phyloP scores from a whole-genome alignment of 2,113 vertebrate species.

The Nymphicus hollandicus region DNA sequence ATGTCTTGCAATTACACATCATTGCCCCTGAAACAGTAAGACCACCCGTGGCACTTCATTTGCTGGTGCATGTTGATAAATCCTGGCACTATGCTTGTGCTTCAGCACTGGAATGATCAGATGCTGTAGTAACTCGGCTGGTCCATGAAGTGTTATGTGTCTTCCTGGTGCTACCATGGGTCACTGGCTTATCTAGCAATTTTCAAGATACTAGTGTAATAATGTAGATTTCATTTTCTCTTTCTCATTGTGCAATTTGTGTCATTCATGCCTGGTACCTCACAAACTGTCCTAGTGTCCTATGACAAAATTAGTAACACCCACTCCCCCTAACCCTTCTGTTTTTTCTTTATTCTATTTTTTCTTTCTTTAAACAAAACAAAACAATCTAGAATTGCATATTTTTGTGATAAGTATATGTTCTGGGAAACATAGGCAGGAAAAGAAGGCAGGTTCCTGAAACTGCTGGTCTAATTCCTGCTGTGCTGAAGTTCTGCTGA shows the following conservation, averaged over 20 bases:
- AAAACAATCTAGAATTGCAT: not conserved
- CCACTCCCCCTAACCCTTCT: not conserved
- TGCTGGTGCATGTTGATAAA: fast-evolving
- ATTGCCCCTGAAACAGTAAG: not conserved
- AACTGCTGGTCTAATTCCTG: not conserved
- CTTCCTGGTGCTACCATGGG: not conserved
- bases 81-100: fast-evolving
- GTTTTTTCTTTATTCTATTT: too few relatives aligned
- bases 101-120: not conserved
- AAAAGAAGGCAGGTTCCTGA: not conserved
- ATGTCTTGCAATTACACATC: not conserved
- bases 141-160: not conserved
- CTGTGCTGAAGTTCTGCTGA: not conserved
- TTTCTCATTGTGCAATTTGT: not conserved
- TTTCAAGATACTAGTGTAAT: not conserved
- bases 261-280: not conserved
- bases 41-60: fast-evolving
- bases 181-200: not conserved
- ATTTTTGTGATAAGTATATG: not conserved
- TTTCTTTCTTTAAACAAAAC: not conserved
- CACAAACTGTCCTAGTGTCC: not conserved
- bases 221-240: not conserved
- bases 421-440: not conserved
- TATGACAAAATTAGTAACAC: not conserved
- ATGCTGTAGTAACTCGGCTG: not conserved